Percentiles rank a stretch among this genome's conserved stretches.
Evolutionary conservation across 2,888 invertebrate genomes (phyloP).

Genomic region (Sarcophaga subvicina): DNA sequence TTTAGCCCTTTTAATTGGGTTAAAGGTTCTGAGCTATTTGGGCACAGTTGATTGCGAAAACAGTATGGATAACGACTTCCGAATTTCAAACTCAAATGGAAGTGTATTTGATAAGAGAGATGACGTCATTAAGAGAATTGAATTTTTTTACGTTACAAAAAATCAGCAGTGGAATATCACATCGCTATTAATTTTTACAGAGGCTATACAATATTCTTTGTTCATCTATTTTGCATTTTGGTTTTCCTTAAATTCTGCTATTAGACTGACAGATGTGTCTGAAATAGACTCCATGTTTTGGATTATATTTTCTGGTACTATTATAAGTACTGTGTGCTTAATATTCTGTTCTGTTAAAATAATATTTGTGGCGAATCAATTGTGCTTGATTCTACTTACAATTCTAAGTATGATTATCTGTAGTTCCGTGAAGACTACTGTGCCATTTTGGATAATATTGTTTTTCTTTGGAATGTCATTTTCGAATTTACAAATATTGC

Average conservation of each 20-base stretch:
- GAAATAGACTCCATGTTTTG: constrained; percentile 77
- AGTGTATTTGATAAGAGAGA: constrained; percentile 77
- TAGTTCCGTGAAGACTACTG: constrained; percentile 71
- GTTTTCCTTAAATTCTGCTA: constrained; percentile 77
- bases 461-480: constrained; percentile 76
- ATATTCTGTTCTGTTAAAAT: constrained; percentile 76
- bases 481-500: constrained; percentile 75
- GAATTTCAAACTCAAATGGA: constrained; percentile 78
- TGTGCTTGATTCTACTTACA: constrained; percentile 73
- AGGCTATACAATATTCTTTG: constrained; percentile 77
- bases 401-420: constrained; percentile 77
- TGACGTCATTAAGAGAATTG: constrained; percentile 76
- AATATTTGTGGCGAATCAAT: constrained; percentile 75
- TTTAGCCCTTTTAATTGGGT: constrained; percentile 73
- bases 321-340: constrained; percentile 71
- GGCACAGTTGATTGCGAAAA: constrained; percentile 78
- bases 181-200: constrained; percentile 76
- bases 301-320: constrained; percentile 75
- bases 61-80: constrained; percentile 77
- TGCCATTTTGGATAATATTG: constrained; percentile 77
- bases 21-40: constrained; percentile 74
- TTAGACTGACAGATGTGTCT: constrained; percentile 73
- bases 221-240: constrained; percentile 78
- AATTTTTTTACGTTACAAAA: constrained; percentile 79
- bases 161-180: constrained; percentile 78